Evolutionary conservation across 2,113 vertebrate species (phyloP), one percentile per base, ranked within the genome.

Genomic region (Zingel zingel): DNA sequence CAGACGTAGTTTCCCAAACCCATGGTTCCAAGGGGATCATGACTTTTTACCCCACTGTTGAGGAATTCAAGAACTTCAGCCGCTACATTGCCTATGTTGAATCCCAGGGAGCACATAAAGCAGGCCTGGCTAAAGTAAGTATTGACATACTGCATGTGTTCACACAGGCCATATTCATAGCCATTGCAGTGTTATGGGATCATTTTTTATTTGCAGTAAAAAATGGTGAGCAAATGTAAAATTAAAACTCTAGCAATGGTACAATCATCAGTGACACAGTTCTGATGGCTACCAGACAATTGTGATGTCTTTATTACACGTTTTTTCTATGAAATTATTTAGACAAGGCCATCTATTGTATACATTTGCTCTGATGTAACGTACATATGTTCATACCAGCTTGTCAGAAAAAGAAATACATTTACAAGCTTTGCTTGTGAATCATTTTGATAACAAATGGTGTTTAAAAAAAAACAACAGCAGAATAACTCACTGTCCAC

Each of bases 71-170:
- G 67, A 95, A 98, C 92, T 99, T 99, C 94, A 97, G 91, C 87
- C 96, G 98, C 3, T 99, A 99, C 83, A 92, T 99, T 51, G 97
- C 97, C 16, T 98, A 97, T 71, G 96, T 99, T 54, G 98, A 99
- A 89, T 96, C 97, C 8, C 97, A 98, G 90, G 98, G 98, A 67
- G 98, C 98, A 3, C 98, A 98, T 82, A 96, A 95, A 66, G 97
- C 97, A 58, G 98, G 98, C 2, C 95, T 99, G 81, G 98, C 97
- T 64, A 99, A 98, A 96, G 98, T 98, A 88, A 95, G 92, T 79
- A 43, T 4, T 8, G 5, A 51, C 27, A 30, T 16, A 56, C 14
- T 75, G 30, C 12, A 16, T 77, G n/a, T 16, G 27, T 23, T 48
- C 43, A 16, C 36, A 45, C 30, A 13, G 3, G 15, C 12, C 14